These are phyloP conservation scores for Medauroidea extradentata DNA, from an alignment of 1,140 invertebrate species.

Conservation along the genomic window DNA sequence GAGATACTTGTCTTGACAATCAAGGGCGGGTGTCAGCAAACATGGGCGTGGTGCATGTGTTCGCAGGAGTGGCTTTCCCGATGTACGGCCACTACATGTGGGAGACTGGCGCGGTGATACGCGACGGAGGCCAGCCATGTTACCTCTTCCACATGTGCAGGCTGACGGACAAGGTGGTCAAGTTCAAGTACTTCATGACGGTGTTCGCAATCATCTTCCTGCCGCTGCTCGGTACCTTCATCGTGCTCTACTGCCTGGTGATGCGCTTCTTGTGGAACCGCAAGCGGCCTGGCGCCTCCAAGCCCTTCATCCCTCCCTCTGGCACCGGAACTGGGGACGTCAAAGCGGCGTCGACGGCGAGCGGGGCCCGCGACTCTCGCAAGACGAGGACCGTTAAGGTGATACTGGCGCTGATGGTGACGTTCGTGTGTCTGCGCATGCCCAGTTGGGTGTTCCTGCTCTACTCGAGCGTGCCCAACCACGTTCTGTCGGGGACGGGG, in stretches of 20 bases:
- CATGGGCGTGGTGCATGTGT: too few species aligned
- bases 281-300: conserved; percentile 9
- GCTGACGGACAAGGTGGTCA: neutral
- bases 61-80: neutral
- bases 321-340: conserved; percentile 4
- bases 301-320: neutral
- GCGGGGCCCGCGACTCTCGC: conserved; percentile 35
- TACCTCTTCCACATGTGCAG: conserved; percentile 14
- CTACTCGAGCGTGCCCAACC: neutral
- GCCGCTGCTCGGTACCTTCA: conserved; percentile 47
- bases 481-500: neutral
- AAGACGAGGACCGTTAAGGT: conserved; percentile 51
- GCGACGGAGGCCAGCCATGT: conserved; percentile 23
- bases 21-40: too few species aligned
- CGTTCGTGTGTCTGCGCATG: conserved; percentile 48
- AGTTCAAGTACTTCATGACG: conserved; percentile 38
- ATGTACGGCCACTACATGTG: conserved; percentile 6
- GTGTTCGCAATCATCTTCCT: conserved; percentile 49
- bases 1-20: too few species aligned
- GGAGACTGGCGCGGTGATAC: conserved; percentile 22
- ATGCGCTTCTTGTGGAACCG: conserved; percentile 47
- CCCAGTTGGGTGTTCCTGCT: conserved; percentile 46
- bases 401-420: conserved; percentile 47
- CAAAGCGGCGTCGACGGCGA: conserved; percentile 1
- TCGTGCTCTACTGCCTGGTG: conserved; percentile 50